These are phyloP conservation scores for Cistogaster globosa DNA, from an alignment of 2,888 invertebrate species.

Conservation along the genomic window DNA sequence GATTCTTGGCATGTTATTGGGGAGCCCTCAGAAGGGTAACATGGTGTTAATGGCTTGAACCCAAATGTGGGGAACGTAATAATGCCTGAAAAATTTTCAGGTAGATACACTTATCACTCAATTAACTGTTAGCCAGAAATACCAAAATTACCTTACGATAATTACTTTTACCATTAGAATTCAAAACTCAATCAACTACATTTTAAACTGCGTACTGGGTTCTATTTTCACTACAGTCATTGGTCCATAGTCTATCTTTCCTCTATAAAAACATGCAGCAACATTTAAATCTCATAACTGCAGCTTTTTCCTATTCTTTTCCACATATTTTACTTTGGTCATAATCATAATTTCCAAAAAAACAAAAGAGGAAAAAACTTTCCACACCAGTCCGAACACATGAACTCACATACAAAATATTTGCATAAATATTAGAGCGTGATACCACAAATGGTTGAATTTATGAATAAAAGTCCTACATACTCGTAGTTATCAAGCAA, in stretches of 20 bases:
- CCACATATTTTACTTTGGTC: not conserved
- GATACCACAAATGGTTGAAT: slow-evolving; percentile 29
- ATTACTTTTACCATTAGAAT: too few relatives aligned
- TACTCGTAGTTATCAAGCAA: slow-evolving; percentile 30
- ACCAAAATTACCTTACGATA: too few relatives aligned
- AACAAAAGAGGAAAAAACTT: too few relatives aligned
- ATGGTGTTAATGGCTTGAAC: not conserved
- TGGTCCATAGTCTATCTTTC: too few relatives aligned
- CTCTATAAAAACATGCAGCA: not conserved
- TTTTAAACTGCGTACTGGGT: not conserved
- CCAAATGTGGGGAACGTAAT: too few relatives aligned
- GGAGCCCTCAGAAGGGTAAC: not conserved
- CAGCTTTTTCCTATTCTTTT: not conserved
- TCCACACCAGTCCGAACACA: not conserved
- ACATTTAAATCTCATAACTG: slow-evolving; percentile 23
- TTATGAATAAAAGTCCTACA: slow-evolving; percentile 53
- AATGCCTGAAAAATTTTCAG: too few relatives aligned
- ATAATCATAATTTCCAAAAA: not conserved
- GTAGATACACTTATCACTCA: too few relatives aligned
- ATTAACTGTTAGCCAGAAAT: too few relatives aligned
- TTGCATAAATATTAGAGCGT: slow-evolving; percentile 48
- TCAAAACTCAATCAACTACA: too few relatives aligned
- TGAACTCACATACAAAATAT: slow-evolving; percentile 1
- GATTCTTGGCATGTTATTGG: too few relatives aligned
- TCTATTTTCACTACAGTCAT: not conserved